Evolutionary conservation across 2,797 vertebrate species (phyloP).

Genomic region (Sebastes hubbsi): DNA sequence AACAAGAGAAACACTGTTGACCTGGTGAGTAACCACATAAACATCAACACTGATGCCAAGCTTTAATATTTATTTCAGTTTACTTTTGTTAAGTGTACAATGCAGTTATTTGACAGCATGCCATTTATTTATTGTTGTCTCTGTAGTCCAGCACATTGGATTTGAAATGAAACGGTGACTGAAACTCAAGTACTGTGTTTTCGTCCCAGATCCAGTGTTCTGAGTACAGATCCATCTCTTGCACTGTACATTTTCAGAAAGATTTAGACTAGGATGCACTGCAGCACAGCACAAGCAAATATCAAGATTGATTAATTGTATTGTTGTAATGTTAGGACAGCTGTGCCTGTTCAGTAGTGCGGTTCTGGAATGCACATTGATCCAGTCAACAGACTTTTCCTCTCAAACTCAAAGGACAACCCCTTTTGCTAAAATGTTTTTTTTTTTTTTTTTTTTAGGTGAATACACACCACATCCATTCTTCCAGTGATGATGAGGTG

Average conservation of each 20-base stretch:
- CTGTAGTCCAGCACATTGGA: not conserved
- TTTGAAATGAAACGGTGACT: not conserved
- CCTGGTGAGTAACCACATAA: constrained; percentile 57
- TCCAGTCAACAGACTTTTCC: not conserved
- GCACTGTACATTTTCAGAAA: not conserved
- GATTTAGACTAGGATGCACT: not conserved
- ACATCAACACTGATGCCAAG: not conserved
- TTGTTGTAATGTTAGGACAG: not conserved
- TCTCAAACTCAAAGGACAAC: not conserved
- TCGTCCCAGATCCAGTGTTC: not conserved
- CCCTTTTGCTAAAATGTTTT: not conserved
- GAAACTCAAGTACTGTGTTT: not conserved
- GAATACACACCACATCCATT: constrained; percentile 98
- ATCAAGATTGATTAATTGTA: not conserved
- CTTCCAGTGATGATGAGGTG: constrained; percentile 97
- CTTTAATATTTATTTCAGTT: not conserved
- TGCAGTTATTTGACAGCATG: not conserved
- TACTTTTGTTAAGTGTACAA: not conserved
- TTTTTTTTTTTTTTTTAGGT: constrained; percentile 73
- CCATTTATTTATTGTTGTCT: not conserved
- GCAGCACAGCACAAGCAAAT: not conserved
- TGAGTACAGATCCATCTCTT: not conserved
- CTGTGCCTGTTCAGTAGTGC: not conserved
- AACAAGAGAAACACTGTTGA: constrained; percentile 85
- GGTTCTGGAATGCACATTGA: not conserved